Base-by-base conservation (phyloP, 2,888 invertebrate species). In the Schizotus pectinicornis region DNA sequence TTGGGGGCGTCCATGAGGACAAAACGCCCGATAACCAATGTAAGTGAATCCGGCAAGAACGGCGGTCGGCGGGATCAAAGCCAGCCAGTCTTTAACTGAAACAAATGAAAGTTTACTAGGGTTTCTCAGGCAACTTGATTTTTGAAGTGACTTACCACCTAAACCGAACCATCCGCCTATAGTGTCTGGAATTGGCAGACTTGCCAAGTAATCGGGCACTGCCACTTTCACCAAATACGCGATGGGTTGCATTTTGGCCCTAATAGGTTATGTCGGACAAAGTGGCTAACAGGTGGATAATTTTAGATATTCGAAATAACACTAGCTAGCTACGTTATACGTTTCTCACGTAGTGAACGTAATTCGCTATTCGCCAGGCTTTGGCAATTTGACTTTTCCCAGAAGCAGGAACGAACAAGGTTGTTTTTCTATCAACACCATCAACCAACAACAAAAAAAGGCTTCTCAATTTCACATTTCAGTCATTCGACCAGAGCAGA, bases 101-200 rank as follows among this genome's bases (percentile, higher is more conserved):
- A 87, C 55, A 34, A 33, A 55, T 35, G 11, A 41, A 14, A 12
- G 6, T 34, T 33, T 9, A 12, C 6, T 36, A 7, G 35, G 30
- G 38, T 14, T 49, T 7, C 3, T 34, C 22, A n/a, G 41, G 47
- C 36, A 36, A 8, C 34, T 47, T 31, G 12, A 35, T 35, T 11
- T 41, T 35, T 6, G 6, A 9, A 35, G 6, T 35, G 34, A 81
- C 84, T 84, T 84, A 94, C 95, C 84, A 81, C 93, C 89, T 65
- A 95, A 84, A 72, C 85, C 86, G 79, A 94, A 93, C 90, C 94
- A 92, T 75, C 95, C 95, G 63, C 90, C 88, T 67, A 94, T 79
- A 8, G 88, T 84, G 75, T 92, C 88, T 6, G 95, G 95, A 77
- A 95, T 88, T 12, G 95, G 95, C 64, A 95, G 82, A 75, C 85